Percentiles rank a stretch among this genome's conserved stretches.
Conservation (phyloP, 1,140 invertebrate genomes). For the Conopomorpha cramerella region DNA sequence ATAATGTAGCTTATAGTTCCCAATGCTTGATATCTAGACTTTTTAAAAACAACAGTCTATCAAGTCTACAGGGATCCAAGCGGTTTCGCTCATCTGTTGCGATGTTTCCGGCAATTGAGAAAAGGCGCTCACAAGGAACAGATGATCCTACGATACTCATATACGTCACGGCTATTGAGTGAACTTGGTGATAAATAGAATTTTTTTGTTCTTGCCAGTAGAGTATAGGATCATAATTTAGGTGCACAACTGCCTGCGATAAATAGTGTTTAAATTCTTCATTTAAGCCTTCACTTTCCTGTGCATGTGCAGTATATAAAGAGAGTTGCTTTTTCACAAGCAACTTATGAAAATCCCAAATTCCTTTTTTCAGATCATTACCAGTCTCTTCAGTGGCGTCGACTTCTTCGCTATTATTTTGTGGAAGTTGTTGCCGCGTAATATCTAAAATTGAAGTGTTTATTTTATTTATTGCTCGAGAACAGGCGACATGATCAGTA, state of each 20-base stretch:
- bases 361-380: slow-evolving; percentile 17
- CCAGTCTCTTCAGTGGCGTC: slow-evolving; percentile 10
- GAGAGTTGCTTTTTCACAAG: slow-evolving; percentile 21
- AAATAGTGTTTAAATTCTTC: slow-evolving; percentile 18
- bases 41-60: slow-evolving; percentile 8
- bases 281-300: slow-evolving; percentile 14
- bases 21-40: too few relatives aligned
- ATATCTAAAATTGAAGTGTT: too few relatives aligned
- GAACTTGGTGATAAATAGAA: slow-evolving; percentile 16
- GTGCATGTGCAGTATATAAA: slow-evolving; percentile 13
- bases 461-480: slow-evolving; percentile 12
- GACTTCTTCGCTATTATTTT: slow-evolving; percentile 10
- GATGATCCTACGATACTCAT: slow-evolving; percentile 17
- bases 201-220: slow-evolving; percentile 17
- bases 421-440: slow-evolving; percentile 9
- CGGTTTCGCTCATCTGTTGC: slow-evolving; percentile 12
- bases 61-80: slow-evolving; percentile 10
- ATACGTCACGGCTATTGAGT: slow-evolving; percentile 15
- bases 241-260: slow-evolving; percentile 14
- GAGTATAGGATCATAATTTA: slow-evolving; percentile 17
- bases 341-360: slow-evolving; percentile 18
- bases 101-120: slow-evolving; percentile 13
- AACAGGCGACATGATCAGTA: slow-evolving; percentile 12
- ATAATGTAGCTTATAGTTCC: too few relatives aligned
- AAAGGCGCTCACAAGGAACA: slow-evolving; percentile 17